These are phyloP conservation scores for Clanis bilineata DNA, from an alignment of 2,888 invertebrate genomes.

Conservation along the genomic window DNA sequence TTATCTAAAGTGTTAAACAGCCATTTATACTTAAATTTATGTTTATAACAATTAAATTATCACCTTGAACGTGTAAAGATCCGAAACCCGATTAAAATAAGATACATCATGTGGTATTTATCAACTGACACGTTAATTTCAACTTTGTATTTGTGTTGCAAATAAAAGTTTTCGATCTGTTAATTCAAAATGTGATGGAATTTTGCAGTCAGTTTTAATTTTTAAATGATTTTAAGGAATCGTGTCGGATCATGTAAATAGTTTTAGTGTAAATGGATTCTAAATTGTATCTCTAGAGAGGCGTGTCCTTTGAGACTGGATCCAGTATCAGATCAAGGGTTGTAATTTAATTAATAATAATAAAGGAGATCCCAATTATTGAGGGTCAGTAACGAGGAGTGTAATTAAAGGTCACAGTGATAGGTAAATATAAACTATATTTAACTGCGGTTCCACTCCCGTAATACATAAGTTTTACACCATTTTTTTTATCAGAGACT, in stretches of 20 bases:
- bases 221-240: not conserved
- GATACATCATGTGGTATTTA: not conserved
- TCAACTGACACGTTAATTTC: not conserved
- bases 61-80: not conserved
- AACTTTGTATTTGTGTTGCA: not conserved
- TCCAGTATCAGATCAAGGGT: conserved; percentile 16
- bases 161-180: not conserved
- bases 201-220: no score
- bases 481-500: no score
- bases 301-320: conserved; percentile 14
- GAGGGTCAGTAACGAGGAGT: not conserved
- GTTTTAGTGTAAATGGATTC: conserved; percentile 17
- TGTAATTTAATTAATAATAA: conserved; percentile 21
- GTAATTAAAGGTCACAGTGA: not conserved
- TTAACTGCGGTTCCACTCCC: no score
- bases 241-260: conserved; percentile 15
- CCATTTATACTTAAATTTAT: not conserved
- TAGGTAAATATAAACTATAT: no score
- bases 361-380: conserved; percentile 12
- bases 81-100: not conserved
- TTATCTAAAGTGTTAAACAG: not conserved
- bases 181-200: no score
- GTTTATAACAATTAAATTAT: not conserved
- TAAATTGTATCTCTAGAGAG: conserved; percentile 20
- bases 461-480: no score